Evolutionary conservation across 2,888 invertebrate species (phyloP).

Genomic region (Nephrotoma guestfalica): DNA sequence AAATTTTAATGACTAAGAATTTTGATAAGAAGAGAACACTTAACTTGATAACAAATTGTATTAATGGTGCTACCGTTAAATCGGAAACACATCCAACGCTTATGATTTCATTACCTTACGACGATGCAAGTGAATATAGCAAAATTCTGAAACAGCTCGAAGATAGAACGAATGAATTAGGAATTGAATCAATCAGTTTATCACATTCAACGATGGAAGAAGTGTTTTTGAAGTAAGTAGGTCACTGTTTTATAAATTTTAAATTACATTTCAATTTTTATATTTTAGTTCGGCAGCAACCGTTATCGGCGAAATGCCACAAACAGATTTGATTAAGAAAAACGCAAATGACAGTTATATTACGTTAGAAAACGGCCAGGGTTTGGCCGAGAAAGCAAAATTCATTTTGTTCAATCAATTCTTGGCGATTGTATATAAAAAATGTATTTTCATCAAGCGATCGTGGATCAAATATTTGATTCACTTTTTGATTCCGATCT

Average conservation of each 20-base stretch:
- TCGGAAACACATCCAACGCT: slow-evolving; percentile 23
- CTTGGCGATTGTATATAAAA: slow-evolving; percentile 28
- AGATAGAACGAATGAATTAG: slow-evolving; percentile 37
- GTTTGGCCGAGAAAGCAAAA: background rate
- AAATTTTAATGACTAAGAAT: slow-evolving; percentile 24
- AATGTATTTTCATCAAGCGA: slow-evolving; percentile 21
- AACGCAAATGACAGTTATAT: slow-evolving; percentile 8
- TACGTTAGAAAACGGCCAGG: background rate
- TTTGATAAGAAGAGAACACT: slow-evolving; percentile 19
- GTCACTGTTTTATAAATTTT: background rate
- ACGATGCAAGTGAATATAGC: slow-evolving; percentile 40
- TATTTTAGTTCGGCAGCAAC: background rate
- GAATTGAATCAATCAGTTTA: slow-evolving; percentile 63
- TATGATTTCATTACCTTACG: slow-evolving; percentile 38
- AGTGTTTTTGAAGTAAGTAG: slow-evolving; percentile 62
- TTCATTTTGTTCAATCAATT: slow-evolving; percentile 14
- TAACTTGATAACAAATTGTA: slow-evolving; percentile 18
- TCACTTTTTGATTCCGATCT: background rate
- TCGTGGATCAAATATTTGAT: slow-evolving; percentile 18
- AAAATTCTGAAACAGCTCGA: slow-evolving; percentile 50
- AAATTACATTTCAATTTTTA: background rate
- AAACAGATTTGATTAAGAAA: slow-evolving; percentile 1
- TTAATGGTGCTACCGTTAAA: slow-evolving; percentile 19
- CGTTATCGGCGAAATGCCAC: background rate
- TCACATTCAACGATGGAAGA: slow-evolving; percentile 86